Percentiles rank a stretch among this genome's conserved stretches.
These are phyloP conservation scores for Meda fulgida DNA, from an alignment of 2,797 vertebrate species.

Conservation along the genomic window DNA sequence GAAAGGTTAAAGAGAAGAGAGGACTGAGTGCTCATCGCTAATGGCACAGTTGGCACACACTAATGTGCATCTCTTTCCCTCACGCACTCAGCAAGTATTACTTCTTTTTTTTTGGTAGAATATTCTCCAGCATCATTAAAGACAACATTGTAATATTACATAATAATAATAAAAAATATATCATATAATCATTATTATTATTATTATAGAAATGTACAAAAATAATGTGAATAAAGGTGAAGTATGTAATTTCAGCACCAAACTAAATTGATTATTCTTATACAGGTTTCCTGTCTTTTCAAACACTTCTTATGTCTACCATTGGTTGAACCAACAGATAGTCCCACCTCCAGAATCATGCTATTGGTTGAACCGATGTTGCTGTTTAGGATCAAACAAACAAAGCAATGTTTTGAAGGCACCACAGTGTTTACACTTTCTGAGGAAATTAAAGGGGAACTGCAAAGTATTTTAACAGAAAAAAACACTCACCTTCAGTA, in stretches of 20 bases:
- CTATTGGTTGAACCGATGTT: not conserved
- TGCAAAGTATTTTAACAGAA: not conserved
- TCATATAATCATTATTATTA: not conserved
- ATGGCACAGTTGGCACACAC: constrained; percentile 60
- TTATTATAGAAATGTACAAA: not conserved
- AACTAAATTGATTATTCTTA: not conserved
- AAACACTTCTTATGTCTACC: not conserved
- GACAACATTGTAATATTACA: not conserved
- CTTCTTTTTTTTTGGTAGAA: not conserved
- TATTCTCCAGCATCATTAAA: not conserved
- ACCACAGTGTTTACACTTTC: not conserved
- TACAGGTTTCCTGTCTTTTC: not conserved
- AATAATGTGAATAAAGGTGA: too few species aligned
- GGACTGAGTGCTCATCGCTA: constrained; percentile 58
- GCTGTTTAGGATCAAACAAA: not conserved
- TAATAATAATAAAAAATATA: not conserved
- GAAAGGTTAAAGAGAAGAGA: constrained; percentile 63
- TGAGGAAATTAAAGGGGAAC: not conserved
- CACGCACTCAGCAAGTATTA: constrained; percentile 15
- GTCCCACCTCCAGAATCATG: not conserved
- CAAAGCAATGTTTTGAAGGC: not conserved
- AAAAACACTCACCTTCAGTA: not conserved
- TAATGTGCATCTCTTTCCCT: not conserved
- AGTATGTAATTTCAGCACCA: not conserved
- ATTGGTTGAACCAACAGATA: not conserved